A percentile compares a stretch with the other conserved stretches of the same genome.
Evolutionary conservation across 2,797 vertebrate genomes (phyloP).

Genomic region (Micropoecilia bifurca): DNA sequence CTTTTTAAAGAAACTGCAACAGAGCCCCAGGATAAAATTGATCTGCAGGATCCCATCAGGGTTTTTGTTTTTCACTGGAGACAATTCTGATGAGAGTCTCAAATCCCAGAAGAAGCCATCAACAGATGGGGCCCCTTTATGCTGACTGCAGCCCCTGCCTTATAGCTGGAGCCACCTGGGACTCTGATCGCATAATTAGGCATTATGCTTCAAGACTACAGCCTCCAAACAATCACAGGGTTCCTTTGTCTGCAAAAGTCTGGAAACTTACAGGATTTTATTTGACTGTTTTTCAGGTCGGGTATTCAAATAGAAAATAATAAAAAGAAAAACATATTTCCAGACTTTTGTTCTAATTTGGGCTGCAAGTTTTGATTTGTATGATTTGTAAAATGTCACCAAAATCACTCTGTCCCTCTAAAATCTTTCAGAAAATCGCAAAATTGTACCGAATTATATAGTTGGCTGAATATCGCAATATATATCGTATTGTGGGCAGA

Average conservation of each 20-base stretch:
- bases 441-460: too few species aligned
- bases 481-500: too few species aligned
- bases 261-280: background rate
- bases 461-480: too few species aligned
- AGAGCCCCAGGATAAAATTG: conserved; percentile 33
- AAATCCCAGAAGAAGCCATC: conserved; percentile 7
- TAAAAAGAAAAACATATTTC: background rate
- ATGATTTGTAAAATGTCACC: too few species aligned
- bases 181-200: background rate
- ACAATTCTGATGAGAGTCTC: conserved; percentile 15
- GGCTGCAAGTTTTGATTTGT: background rate
- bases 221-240: conserved; percentile 7
- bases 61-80: conserved; percentile 13
- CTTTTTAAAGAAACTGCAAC: conserved; percentile 10
- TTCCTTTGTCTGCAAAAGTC: background rate
- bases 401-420: too few species aligned
- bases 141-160: background rate
- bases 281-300: background rate
- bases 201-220: conserved; percentile 1
- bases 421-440: too few species aligned
- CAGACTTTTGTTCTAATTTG: background rate
- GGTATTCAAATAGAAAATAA: background rate
- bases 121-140: conserved; percentile 6
- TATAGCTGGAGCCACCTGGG: conserved; percentile 6
- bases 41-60: conserved; percentile 27